Conservation (phyloP, 2,888 invertebrate species). For the Arrhopalites spinosus region DNA sequence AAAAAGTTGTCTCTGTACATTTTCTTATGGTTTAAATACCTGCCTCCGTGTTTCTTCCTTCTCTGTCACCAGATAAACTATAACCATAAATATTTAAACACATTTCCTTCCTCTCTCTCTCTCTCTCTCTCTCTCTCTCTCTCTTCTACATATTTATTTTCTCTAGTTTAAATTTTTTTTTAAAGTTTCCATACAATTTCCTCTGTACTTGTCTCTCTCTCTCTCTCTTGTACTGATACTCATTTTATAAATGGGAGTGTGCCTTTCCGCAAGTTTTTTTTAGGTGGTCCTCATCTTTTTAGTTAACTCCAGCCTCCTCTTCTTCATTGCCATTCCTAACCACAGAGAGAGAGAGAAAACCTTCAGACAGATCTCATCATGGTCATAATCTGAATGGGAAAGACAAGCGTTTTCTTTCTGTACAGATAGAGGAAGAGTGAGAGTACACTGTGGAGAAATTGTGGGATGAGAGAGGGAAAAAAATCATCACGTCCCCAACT, state of each 20-base stretch:
- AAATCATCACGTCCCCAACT: too few relatives aligned
- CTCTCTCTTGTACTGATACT: background rate
- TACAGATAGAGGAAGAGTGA: too few relatives aligned
- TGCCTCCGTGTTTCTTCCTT: background rate
- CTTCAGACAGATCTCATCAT: too few relatives aligned
- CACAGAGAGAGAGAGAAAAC: too few relatives aligned
- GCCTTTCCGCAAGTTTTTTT: background rate
- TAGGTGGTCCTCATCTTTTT: background rate
- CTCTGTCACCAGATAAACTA: conserved; percentile 21
- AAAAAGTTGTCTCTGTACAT: background rate
- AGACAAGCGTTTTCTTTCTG: too few relatives aligned
- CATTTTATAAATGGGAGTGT: background rate
- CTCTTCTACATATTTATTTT: background rate
- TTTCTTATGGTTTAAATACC: conserved; percentile 1
- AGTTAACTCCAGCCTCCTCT: background rate
- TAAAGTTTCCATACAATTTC: too few relatives aligned
- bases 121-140: background rate
- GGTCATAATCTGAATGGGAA: too few relatives aligned
- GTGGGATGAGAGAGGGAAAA: too few relatives aligned
- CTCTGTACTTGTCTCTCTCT: background rate
- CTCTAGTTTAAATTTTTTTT: background rate
- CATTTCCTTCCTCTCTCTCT: background rate
- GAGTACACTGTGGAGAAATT: too few relatives aligned
- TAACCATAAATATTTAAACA: conserved; percentile 23
- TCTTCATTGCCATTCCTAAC: too few relatives aligned